Evolutionary conservation across 2,797 vertebrate genomes (phyloP).

Genomic region (Avahi laniger): DNA sequence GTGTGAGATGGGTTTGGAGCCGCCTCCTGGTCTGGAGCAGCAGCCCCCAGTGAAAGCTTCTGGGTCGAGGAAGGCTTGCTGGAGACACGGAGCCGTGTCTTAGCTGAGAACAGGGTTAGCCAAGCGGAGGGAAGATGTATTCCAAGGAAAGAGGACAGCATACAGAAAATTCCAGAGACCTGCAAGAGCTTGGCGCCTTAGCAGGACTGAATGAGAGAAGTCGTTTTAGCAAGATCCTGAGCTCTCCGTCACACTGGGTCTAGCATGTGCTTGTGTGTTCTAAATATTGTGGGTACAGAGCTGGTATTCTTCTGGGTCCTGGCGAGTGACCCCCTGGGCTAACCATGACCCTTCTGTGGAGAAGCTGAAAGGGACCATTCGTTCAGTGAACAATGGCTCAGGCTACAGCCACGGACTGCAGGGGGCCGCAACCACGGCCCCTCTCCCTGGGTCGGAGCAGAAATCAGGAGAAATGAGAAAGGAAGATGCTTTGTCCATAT

Average conservation of each 20-base stretch:
- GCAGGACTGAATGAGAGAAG: neutral
- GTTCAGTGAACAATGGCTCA: neutral
- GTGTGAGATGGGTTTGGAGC: neutral
- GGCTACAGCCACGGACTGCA: neutral
- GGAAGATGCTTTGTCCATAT: neutral
- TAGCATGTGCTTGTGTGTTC: neutral
- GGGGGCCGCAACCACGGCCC: neutral
- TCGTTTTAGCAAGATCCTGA: neutral
- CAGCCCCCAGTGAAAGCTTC: neutral
- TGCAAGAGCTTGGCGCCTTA: neutral
- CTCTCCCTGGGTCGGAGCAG: neutral
- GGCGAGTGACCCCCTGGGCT: neutral
- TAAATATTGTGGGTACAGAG: neutral
- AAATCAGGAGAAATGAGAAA: neutral
- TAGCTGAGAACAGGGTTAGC: neutral
- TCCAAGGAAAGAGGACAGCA: neutral
- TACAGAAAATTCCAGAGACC: neutral
- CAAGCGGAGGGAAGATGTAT: neutral
- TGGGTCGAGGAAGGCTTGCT: neutral
- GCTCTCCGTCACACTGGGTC: neutral
- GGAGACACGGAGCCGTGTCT: neutral
- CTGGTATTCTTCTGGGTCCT: neutral
- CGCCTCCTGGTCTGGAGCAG: fast-evolving
- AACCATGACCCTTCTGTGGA: neutral
- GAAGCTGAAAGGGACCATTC: neutral